phyloP scores from a whole-genome alignment of 2,888 invertebrate genomes.

The Parapristionchus giblindavisi region DNA sequence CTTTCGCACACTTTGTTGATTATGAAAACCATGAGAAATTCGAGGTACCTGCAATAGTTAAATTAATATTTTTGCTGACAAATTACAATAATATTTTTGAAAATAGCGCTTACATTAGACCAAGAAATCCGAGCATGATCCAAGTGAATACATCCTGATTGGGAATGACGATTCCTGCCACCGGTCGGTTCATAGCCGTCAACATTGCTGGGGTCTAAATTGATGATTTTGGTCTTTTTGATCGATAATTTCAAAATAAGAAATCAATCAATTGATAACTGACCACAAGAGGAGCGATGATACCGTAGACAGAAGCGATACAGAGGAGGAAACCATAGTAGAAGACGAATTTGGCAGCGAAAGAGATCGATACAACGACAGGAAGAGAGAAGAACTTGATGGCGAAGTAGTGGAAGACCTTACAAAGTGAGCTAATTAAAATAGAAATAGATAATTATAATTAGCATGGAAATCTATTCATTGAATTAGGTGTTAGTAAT shows the following conservation, averaged over 20 bases:
- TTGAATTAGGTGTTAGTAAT: too few relatives aligned
- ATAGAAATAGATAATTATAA: too few relatives aligned
- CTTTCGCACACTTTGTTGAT: slow-evolving; percentile 59
- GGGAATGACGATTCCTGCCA: slow-evolving; percentile 57
- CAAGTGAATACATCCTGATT: slow-evolving; percentile 56
- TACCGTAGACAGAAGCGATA: slow-evolving; percentile 60
- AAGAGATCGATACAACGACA: slow-evolving; percentile 52
- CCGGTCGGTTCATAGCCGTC: slow-evolving; percentile 48
- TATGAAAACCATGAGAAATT: slow-evolving; percentile 59
- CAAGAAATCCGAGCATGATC: slow-evolving; percentile 62
- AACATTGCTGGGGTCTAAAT: slow-evolving; percentile 60
- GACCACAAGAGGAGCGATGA: slow-evolving; percentile 61
- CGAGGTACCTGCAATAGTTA: slow-evolving; percentile 54
- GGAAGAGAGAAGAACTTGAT: slow-evolving; percentile 62
- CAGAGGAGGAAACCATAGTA: slow-evolving; percentile 65
- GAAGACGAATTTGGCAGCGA: slow-evolving; percentile 61
- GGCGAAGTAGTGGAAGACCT: slow-evolving; percentile 65
- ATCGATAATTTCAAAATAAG: neutral
- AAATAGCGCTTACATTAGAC: slow-evolving; percentile 46
- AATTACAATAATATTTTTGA: too few relatives aligned
- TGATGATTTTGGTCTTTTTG: neutral
- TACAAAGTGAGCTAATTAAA: too few relatives aligned
- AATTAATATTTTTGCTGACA: too few relatives aligned
- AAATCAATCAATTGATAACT: too few relatives aligned
- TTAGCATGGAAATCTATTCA: too few relatives aligned